Base-by-base conservation (phyloP, 2,888 invertebrate species). In the Azorinus chamasolen region DNA sequence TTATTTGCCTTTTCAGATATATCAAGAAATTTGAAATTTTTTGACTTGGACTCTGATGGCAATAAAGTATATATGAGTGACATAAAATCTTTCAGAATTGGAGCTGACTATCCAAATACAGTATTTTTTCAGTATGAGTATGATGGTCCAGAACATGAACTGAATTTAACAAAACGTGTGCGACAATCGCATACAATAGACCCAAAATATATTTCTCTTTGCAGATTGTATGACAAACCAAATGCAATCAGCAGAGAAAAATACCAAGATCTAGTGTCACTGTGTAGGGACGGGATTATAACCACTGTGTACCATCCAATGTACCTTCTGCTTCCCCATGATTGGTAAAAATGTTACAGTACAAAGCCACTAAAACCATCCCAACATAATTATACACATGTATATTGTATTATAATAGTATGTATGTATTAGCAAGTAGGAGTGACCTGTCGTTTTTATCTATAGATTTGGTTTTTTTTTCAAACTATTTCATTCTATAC, bases 1-100 rank as follows among this genome's bases (percentile, higher is more conserved):
- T 61, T 61, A 16, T 55, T 62, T 46, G 27, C 62, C 27, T 62
- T 66, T 55, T 32, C 57, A 20, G 41, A 50, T 25, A 0, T 58
- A 4, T 20, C 51, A 39, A n/a, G 16, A 25, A 2, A 25, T 12
- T 6, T 65, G 12, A 57, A 65, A 48, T 54, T 6, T 16, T 55
- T 55, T 64, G 55, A 65, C 4, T 25, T 50, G 37, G 48, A 65
- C 39, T 39, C 24, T 45, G 37, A 57, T 2, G 24, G 18, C 46
- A 48, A 65, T 24, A 51, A 68, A n/a, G 51, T 68, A 14, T n/a
- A 50, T 8, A 50, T 45, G 39, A 39, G 14, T 24, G 18, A 18
- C 6, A 59, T 68, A 2, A 68, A 32, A 41, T 41, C 50, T 43
- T 43, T 57, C 24, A 41, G 57, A 57, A 41, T 43, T 43, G 41